Base-by-base conservation (phyloP, 1,140 invertebrate species). In the Bombus breviceps region DNA sequence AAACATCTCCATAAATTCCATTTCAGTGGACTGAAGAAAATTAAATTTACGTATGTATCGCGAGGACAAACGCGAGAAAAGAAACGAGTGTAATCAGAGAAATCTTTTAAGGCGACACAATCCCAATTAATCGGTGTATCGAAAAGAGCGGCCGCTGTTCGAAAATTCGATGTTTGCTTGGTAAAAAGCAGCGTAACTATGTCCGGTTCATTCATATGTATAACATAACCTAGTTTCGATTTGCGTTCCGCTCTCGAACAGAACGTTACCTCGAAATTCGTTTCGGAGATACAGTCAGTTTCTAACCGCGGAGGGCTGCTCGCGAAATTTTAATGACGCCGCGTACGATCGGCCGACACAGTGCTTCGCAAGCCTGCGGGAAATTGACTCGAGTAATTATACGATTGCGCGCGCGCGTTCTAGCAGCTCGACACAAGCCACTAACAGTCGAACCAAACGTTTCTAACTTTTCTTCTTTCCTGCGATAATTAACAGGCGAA, bases 201-300 rank as follows among this genome's bases (percentile, higher is more conserved):
- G 66, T 81, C 39, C 76, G 53, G 68, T 53, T 89, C 88, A 89
- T 89, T 89, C 87, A 89, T 89, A 90, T 89, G 88, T 89, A 89
- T 90, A 85, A 72, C 62, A 47, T 83, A 86, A 89, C 88, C 88
- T 32, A 89, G 87, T 89, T 89, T 76, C 75, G 53, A 86, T 80
- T 77, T 8, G 71, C 77, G 73, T 85, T 79, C 80, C 25, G 57
- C 28, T 75, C 75, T 83, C 68, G 68, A 71, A 74, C 37, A 37
- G 66, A 32, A 39, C n/a, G 73, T 64, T 53, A 47, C n/a, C 25
- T 64, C 75, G 79, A 75, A 86, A 88, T 81, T 86, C 77, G 75
- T n/a, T 32, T 28, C n/a, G 47, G 25, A 28, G 25, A 77, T 78
- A 72, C 53, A 66, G 39, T 75, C 72, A 81, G 43, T 75, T 81